Evolutionary conservation across 1,140 invertebrate genomes (phyloP), one percentile per base, ranked within the genome.

Genomic region (Pogonomyrmex barbatus): DNA sequence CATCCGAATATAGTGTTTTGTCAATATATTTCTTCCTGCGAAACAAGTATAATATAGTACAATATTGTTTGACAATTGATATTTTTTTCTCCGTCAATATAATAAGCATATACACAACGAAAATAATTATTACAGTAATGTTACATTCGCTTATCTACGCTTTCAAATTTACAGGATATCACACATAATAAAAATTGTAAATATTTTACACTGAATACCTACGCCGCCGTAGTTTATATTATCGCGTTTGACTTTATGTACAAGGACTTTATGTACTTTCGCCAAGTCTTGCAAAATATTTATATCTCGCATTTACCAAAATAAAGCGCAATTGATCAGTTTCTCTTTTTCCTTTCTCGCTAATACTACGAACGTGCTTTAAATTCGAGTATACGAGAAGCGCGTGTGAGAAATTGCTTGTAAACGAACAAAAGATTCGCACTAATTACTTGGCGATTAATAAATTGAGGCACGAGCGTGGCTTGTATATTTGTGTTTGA

Each of bases 41-140:
- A 93, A 94, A 93, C 91, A 94, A 93, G 91, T 93, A 91, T 90
- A 92, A 93, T 93, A 93, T 93, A 85, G 90, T 93, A 93, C 92
- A 94, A 75, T 88, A 83, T 77, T 91, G 88, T 84, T 89, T 52
- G 87, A 76, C 58, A 77, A 70, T 39, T 75, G 54, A 71, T 89
- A 70, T 85, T 85, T 79, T 77, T 85, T 70, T 86, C 77, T 78
- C 63, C 81, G 30, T 12, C 58, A 75, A 78, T 63, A 47, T 81
- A 62, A 73, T 92, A 94, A 93, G 91, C 92, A 92, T 94, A 90
- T 93, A 90, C 91, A 92, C 88, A 93, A 93, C 88, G 81, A 89
- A 92, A 91, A 90, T 93, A 91, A 89, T 90, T 88, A 88, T 82
- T 81, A 86, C 75, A 81, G 86, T 82, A 65, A 91, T 90, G 58